Percentiles rank a stretch among this genome's conserved stretches.
Conservation (phyloP, 2,888 invertebrate species). For the Drosophila dives region DNA sequence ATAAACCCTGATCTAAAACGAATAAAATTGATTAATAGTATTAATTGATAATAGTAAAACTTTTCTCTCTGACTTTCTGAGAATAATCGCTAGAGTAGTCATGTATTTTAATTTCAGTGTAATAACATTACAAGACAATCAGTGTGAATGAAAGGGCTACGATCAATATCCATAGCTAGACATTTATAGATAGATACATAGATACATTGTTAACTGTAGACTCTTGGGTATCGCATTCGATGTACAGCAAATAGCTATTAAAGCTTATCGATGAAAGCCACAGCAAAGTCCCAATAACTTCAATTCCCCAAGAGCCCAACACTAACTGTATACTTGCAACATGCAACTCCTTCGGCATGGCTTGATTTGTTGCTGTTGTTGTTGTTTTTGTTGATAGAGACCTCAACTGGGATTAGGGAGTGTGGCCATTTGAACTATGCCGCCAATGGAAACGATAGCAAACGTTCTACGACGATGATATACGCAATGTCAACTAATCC, state of each 20-base stretch:
- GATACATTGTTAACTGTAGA: conserved; percentile 5
- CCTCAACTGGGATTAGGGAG: conserved; percentile 84
- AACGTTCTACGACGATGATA: neutral
- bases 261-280: conserved; percentile 67
- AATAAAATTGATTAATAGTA: neutral
- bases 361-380: neutral
- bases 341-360: neutral
- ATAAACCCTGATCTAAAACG: neutral
- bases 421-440: conserved; percentile 73
- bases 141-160: conserved; percentile 28
- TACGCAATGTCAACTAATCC: conserved; percentile 64
- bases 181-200: neutral
- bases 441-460: conserved; percentile 45
- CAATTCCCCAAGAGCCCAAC: conserved; percentile 35
- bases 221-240: conserved; percentile 44
- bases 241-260: conserved; percentile 65
- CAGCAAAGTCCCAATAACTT: conserved; percentile 42
- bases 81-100: neutral
- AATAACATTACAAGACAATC: neutral
- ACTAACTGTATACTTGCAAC: conserved; percentile 13
- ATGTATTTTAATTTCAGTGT: conserved; percentile 12
- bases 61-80: neutral
- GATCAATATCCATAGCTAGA: conserved; percentile 13
- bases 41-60: neutral
- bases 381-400: conserved; percentile 69